phyloP scores from a whole-genome alignment of 2,113 vertebrate genomes.

The Echinops telfairi region DNA sequence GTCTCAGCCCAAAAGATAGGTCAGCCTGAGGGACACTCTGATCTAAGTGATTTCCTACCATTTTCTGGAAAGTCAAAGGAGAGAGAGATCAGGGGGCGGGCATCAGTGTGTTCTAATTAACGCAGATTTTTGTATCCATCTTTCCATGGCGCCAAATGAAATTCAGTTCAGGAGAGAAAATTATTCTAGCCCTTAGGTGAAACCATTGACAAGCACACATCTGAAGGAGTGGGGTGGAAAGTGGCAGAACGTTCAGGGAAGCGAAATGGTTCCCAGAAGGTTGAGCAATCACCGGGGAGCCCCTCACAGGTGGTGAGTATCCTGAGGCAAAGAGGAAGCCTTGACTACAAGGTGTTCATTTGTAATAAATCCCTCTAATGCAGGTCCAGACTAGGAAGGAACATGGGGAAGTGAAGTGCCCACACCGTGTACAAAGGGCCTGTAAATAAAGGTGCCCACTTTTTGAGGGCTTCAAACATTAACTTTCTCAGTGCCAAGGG shows the following conservation, averaged over 20 bases:
- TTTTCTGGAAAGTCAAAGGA: background rate
- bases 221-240: background rate
- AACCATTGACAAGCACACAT: background rate
- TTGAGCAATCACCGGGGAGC: background rate
- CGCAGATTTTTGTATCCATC: background rate
- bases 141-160: slow-evolving; percentile 30
- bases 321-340: background rate
- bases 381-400: slow-evolving; percentile 4
- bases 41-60: background rate
- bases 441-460: background rate
- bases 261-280: background rate
- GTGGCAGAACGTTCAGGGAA: background rate
- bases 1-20: background rate
- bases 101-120: background rate
- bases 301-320: background rate
- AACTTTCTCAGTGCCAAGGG: background rate
- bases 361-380: slow-evolving; percentile 15
- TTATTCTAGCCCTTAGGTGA: slow-evolving; percentile 35
- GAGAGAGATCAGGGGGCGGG: background rate
- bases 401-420: background rate
- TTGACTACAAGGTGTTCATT: background rate
- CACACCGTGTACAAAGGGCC: background rate
- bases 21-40: background rate
- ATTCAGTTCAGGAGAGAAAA: slow-evolving; percentile 35
- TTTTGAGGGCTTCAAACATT: slow-evolving; percentile 19